Base-by-base conservation (phyloP, 2,888 invertebrate species). In the Meloe dianella region DNA sequence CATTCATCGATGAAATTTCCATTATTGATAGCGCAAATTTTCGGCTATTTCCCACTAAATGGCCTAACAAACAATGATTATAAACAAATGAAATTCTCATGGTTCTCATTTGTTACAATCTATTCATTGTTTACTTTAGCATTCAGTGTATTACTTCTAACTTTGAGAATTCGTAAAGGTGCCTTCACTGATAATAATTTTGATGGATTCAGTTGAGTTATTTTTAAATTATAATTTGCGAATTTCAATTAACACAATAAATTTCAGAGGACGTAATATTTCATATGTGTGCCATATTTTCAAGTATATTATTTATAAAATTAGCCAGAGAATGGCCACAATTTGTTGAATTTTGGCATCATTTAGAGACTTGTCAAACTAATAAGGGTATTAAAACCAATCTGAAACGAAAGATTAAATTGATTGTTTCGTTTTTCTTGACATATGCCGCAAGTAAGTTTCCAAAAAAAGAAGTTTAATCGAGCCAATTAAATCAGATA, bases 301-400 rank as follows among this genome's bases (percentile, higher is more conserved):
- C 60, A 4, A 29, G 38, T 17, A 5, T 60, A 7, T 57, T 63
- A 4, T 67, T 67, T 54, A 59, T 67, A 17, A 67, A 67, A 38
- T 24, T 67, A 20, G 61, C 67, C 9, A 61, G 24, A 59, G 59
- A 64, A 17, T 67, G 67, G 67, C 61, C 67, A 0, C 20, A 32
- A 9, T 59, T 67, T 6, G 54, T 64, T 27, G 14, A 29, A 27
- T 24, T 58, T 6, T 67, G 67, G 67, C 61, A 59, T 2, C 8
- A 41, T 17, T 30, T 67, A 0, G 67, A 67, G 62, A 12, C 27
- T 14, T 14, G 14, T 32, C 22, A 54, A 27, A 57, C 59, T 6
- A 56, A 60, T 60, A n/a, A 10, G 22, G 32, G 51, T 0, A 47
- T 57, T 4, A 63, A 0, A 20, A 60, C 20, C 5, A 64, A 63